These are phyloP conservation scores for Rachycentron canadum DNA, from an alignment of 2,797 vertebrate genomes.

Conservation along the genomic window DNA sequence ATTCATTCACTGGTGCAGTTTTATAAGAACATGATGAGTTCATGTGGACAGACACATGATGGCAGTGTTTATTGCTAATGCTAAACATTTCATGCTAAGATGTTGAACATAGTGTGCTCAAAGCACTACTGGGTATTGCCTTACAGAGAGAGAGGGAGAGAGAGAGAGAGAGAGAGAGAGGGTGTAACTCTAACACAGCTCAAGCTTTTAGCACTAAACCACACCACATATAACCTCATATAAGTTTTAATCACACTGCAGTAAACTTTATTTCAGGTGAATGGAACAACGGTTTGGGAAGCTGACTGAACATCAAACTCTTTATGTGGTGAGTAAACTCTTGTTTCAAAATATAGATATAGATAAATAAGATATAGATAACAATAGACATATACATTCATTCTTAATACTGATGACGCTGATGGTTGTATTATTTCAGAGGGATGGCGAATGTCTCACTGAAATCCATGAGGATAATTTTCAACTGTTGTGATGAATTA, in stretches of 20 bases:
- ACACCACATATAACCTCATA: neutral
- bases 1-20: too few relatives aligned
- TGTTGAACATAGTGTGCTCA: neutral
- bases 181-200: neutral
- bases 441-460: neutral
- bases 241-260: neutral
- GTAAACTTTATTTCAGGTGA: too few relatives aligned
- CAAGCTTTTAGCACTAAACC: neutral
- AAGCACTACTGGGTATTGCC: neutral
- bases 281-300: constrained; percentile 16
- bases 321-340: constrained; percentile 39
- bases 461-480: neutral
- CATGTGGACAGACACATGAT: too few relatives aligned
- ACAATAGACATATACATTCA: too few relatives aligned
- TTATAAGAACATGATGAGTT: too few relatives aligned
- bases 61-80: too few relatives aligned
- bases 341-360: neutral
- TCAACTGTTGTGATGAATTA: too few relatives aligned
- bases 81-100: too few relatives aligned
- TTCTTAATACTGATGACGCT: neutral
- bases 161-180: neutral
- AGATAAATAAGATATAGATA: too few relatives aligned
- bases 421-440: neutral
- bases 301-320: neutral
- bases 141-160: neutral